Percentiles rank a stretch among this genome's conserved stretches.
Conservation (phyloP, 2,888 invertebrate species). For the Agrochola lychnidis region DNA sequence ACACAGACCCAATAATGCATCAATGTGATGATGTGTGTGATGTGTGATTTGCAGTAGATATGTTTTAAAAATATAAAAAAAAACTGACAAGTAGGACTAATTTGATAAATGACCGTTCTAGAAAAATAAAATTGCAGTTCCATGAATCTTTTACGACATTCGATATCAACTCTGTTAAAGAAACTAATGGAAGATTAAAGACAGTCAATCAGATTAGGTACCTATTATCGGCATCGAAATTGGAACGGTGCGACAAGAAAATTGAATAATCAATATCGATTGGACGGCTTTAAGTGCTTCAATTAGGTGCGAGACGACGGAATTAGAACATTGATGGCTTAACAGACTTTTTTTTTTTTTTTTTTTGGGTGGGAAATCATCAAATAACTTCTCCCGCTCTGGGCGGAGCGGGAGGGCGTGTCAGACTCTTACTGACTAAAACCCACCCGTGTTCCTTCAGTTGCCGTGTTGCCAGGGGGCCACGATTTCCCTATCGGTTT, state of each 20-base stretch:
- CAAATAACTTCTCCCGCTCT: too few relatives aligned
- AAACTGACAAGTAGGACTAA: background rate
- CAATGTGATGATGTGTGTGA: too few relatives aligned
- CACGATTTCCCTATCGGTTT: too few relatives aligned
- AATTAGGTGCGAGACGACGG: conserved; percentile 32
- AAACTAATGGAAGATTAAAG: conserved; percentile 17
- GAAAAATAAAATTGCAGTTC: background rate
- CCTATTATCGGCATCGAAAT: conserved; percentile 35
- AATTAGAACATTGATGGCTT: conserved; percentile 24
- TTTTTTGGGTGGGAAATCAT: too few relatives aligned
- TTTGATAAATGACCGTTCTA: background rate
- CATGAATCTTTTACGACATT: background rate
- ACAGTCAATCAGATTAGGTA: conserved; percentile 30
- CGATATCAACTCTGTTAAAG: conserved; percentile 3
- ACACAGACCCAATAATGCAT: background rate
- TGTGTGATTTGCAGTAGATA: too few relatives aligned
- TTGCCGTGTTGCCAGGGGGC: too few relatives aligned
- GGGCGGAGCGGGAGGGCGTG: too few relatives aligned
- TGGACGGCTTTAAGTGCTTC: conserved; percentile 30
- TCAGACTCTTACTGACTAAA: too few relatives aligned
- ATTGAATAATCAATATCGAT: conserved; percentile 53
- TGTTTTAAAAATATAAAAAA: too few relatives aligned
- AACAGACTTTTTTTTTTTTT: too few relatives aligned
- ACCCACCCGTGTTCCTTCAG: too few relatives aligned
- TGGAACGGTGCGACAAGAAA: conserved; percentile 43